These are phyloP conservation scores for Unio pictorum DNA, from an alignment of 2,888 invertebrate genomes.

Conservation along the genomic window DNA sequence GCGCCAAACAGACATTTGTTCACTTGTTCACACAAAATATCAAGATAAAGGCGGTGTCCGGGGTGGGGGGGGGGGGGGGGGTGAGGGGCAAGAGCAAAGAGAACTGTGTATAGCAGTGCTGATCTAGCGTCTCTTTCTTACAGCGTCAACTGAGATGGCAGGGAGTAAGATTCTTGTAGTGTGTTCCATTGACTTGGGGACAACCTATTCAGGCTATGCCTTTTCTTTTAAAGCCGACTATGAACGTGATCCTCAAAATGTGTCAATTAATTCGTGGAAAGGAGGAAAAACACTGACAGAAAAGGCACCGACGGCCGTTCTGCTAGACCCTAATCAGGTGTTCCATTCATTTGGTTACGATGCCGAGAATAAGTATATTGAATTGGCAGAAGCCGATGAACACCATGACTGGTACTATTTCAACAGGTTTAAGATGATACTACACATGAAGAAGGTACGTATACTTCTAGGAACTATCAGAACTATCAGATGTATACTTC, in stretches of 20 bases:
- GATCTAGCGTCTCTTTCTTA: no score
- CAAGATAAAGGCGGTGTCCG: no score
- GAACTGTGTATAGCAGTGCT: no score
- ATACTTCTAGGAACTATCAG: no score
- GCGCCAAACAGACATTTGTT: no score
- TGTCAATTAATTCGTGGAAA: conserved; percentile 75
- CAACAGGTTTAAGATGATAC: conserved; percentile 75
- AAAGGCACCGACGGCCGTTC: conserved; percentile 74
- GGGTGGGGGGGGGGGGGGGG: accelerated
- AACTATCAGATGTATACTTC: no score
- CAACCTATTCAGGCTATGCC: conserved; percentile 75
- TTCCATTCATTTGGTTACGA: conserved; percentile 75
- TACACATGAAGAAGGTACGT: conserved; percentile 56
- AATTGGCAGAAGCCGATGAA: conserved; percentile 71
- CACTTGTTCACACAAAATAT: no score
- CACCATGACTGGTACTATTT: conserved; percentile 74
- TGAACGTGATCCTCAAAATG: conserved; percentile 66
- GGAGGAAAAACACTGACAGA: conserved; percentile 73
- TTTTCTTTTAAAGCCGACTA: conserved; percentile 68
- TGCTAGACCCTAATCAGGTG: conserved; percentile 71
- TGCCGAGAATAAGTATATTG: conserved; percentile 74
- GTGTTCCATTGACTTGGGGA: conserved; percentile 74
- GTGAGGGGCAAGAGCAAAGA: no score
- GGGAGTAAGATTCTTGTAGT: no score
- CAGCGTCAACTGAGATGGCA: no score